Evolutionary conservation across 2,113 vertebrate species (phyloP), one percentile per base, ranked within the genome.

Genomic region (Ginglymostoma cirratum): DNA sequence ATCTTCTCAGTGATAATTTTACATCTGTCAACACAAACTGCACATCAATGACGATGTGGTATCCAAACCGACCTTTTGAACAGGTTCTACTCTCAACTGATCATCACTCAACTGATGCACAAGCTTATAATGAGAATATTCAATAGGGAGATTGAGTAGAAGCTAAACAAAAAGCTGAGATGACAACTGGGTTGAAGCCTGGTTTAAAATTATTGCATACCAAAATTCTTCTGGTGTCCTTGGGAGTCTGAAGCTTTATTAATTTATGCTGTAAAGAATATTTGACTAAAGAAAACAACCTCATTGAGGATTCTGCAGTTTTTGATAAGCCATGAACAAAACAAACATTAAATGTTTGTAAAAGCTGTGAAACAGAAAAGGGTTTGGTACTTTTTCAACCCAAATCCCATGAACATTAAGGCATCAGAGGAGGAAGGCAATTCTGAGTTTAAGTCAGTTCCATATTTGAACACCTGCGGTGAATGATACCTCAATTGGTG

Each of bases 401-500:
- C 21, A 83, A 83, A 45, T 42, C 38, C 17, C 19, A 42, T 21
- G 38, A 19, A 83, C 38, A 83, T 42, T 6, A 83, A 83, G 38
- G 80, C 38, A 83, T 83, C 76, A 80, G 78, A 83, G 30, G 30
- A 34, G 14, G 21, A 55, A 34, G 5, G 1, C 30, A 34, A 61
- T 65, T 61, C 8, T 66, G 96, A 96, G 66, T 97, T 55, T 14
- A 76, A 92, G 34, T 85, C 96, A 96, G 96, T 93, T 85, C 95
- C 83, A 42, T 78, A 55, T 30, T 52, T 52, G 42, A 78, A 76
- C n/a, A 27, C 30, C 94, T 94, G 38, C 87, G 15, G 27, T 55
- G 87, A 93, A 15, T 19, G 8, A 66, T 97, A 97, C 98, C 96
- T 98, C 98, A 96, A 98, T 98, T 10, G 96, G 97, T 15, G 97